A percentile compares a stretch with the other conserved stretches of the same genome.
phyloP scores from a whole-genome alignment of 2,888 invertebrate species.

The Andrena praecox region DNA sequence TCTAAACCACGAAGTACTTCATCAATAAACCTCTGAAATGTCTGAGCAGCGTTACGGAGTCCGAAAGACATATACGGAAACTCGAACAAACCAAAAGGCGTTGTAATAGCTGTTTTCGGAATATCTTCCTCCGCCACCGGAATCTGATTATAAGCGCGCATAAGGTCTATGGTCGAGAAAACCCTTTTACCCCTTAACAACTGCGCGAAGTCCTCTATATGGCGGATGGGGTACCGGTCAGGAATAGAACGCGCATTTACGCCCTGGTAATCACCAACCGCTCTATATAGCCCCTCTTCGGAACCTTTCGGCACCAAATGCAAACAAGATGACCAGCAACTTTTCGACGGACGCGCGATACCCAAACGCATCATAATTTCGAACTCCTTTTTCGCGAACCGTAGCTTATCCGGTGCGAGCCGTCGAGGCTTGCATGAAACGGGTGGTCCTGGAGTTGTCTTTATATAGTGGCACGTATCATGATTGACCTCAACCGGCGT shows the following conservation, averaged over 20 bases:
- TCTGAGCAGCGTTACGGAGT: constrained; percentile 10
- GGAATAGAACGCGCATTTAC: neutral
- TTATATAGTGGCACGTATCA: neutral
- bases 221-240: neutral
- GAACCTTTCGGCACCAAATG: constrained; percentile 11
- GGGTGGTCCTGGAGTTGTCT: neutral
- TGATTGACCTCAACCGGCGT: neutral
- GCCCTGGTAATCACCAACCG: neutral
- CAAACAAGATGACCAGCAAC: neutral
- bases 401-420: neutral
- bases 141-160: neutral
- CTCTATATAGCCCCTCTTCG: neutral
- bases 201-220: neutral
- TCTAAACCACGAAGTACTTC: neutral
- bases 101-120: neutral
- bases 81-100: constrained; percentile 2
- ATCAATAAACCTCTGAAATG: constrained; percentile 15
- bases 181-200: neutral
- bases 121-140: neutral
- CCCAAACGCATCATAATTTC: neutral
- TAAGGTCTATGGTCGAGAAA: neutral
- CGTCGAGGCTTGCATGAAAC: neutral
- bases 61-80: constrained; percentile 15
- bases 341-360: neutral
- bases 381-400: neutral